Evolutionary conservation across 2,113 vertebrate genomes (phyloP).

Genomic region (Siniperca chuatsi): DNA sequence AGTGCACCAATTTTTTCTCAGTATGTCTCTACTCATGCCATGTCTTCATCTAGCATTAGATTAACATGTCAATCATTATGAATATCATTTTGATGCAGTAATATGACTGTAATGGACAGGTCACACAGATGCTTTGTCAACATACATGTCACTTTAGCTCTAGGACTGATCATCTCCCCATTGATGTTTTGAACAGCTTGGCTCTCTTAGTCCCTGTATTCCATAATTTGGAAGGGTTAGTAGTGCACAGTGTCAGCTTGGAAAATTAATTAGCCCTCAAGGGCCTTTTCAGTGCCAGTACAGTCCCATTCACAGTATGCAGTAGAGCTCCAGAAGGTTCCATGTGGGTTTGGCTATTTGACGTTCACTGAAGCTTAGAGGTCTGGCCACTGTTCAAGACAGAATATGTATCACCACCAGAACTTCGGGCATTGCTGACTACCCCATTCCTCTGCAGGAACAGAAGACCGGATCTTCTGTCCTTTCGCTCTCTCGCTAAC

Average conservation of each 20-base stretch:
- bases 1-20: conserved; percentile 1
- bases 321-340: conserved; percentile 31
- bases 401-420: conserved; percentile 6
- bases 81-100: not conserved
- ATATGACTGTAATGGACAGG: not conserved
- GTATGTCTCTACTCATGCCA: not conserved
- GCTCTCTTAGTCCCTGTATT: conserved; percentile 13
- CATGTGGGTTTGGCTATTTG: conserved; percentile 47
- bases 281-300: conserved; percentile 64
- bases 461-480: conserved; percentile 22
- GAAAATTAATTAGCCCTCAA: conserved; percentile 75
- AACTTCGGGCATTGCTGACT: conserved; percentile 17
- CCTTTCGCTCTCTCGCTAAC: not conserved
- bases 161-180: conserved; percentile 7
- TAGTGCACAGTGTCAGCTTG: conserved; percentile 53
- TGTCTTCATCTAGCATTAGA: not conserved
- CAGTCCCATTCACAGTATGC: conserved; percentile 18
- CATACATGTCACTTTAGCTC: not conserved
- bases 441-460: conserved; percentile 24
- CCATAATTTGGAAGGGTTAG: conserved; percentile 53
- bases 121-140: conserved; percentile 14
- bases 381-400: conserved; percentile 41
- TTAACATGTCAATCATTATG: not conserved
- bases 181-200: not conserved
- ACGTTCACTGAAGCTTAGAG: conserved; percentile 31